phyloP scores from a whole-genome alignment of 2,113 vertebrate species.

The Mixornis gularis region DNA sequence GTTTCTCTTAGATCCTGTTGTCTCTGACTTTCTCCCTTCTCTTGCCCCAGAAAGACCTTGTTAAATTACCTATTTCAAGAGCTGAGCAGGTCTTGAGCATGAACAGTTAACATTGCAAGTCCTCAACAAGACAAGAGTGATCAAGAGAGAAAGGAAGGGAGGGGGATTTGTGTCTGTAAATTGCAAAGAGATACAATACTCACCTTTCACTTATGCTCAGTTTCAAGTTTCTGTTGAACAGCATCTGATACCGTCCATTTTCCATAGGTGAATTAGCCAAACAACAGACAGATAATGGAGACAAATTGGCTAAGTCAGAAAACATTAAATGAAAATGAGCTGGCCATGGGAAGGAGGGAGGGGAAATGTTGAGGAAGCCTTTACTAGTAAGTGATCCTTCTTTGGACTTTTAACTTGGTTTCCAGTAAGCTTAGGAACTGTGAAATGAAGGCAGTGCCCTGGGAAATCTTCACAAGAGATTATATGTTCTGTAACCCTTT shows the following conservation, averaged over 20 bases:
- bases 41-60: neutral
- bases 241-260: constrained; percentile 56
- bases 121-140: neutral
- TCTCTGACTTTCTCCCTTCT: neutral
- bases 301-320: constrained; percentile 27
- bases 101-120: neutral
- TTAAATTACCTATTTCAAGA: neutral
- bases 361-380: neutral
- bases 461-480: constrained; percentile 40
- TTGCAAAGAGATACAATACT: constrained; percentile 42
- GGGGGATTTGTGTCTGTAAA: constrained; percentile 8
- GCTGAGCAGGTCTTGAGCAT: neutral
- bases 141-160: neutral
- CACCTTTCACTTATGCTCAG: constrained; percentile 25
- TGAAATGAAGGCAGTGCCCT: constrained; percentile 11
- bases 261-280: constrained; percentile 53
- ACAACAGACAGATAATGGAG: constrained; percentile 50
- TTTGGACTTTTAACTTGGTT: constrained; percentile 33
- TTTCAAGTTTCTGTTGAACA: constrained; percentile 54
- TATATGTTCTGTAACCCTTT: constrained; percentile 24
- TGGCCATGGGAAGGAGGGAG: neutral
- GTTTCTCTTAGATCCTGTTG: neutral
- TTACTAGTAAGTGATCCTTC: constrained; percentile 47
- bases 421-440: constrained; percentile 47
- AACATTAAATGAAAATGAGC: neutral